Evolutionary conservation across 2,888 invertebrate genomes (phyloP), one percentile per base, ranked within the genome.

Genomic region (Sesia bembeciformis): DNA sequence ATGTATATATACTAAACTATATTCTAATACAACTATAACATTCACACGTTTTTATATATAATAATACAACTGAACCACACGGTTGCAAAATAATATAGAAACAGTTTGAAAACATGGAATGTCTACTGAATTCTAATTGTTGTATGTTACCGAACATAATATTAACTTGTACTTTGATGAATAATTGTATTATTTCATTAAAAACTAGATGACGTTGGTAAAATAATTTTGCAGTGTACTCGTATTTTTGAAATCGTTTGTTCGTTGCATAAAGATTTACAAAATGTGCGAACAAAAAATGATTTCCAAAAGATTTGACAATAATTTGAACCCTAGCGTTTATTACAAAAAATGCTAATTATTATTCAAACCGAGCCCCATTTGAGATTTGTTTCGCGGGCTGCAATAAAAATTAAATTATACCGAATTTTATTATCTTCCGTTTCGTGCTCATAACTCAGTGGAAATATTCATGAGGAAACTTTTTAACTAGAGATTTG

Each of bases 351-450:
- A 70, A 72, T 65, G 62, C 67, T 72, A 70, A 74, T 80, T 77
- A 72, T 71, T 72, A 81, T 78, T 79, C 76, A 78, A 80, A 76
- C 75, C 72, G 71, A 74, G 74, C 72, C 73, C 73, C 74, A 72
- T 71, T 72, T 76, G 78, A 73, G 78, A 75, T 74, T 71, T 23
- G 23, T 23, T 74, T 74, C 72, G 68, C 70, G 66, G 68, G 66
- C 74, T 75, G 74, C 76, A 80, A 78, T 81, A 81, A 82, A 79
- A 81, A 81, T 76, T 74, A 78, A 78, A 78, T 81, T 79, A 78
- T 70, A 77, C 76, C 68, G 68, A 78, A 81, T 80, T 81, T 81
- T 81, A 79, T 81, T 78, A 80, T 78, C 79, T 77, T 75, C 72
- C 78, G 75, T 75, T 74, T 76, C 69, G 74, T 74, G 62, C 70